These are phyloP conservation scores for Leuciscus waleckii DNA, from an alignment of 2,797 vertebrate species.

Conservation along the genomic window DNA sequence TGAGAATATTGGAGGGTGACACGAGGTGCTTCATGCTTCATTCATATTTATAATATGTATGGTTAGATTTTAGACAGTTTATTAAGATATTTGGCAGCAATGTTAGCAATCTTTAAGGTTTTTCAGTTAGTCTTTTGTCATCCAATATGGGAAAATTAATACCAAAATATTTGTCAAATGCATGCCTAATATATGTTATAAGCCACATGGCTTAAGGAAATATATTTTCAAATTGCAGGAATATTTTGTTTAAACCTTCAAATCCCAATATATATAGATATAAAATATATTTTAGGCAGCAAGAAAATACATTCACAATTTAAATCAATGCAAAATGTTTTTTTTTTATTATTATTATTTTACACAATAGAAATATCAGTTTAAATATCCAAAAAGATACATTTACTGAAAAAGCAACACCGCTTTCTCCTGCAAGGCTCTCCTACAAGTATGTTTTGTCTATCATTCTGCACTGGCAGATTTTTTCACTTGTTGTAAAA, in stretches of 20 bases:
- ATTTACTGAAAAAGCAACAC: background rate
- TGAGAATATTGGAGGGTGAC: background rate
- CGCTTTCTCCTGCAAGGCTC: background rate
- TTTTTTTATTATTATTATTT: too few species aligned
- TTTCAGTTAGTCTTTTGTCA: background rate
- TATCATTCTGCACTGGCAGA: background rate
- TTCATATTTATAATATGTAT: background rate
- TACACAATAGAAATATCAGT: too few species aligned
- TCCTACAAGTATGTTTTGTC: background rate
- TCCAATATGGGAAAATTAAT: background rate
- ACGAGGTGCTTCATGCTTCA: too few species aligned
- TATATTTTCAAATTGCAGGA: background rate
- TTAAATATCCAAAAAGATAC: background rate
- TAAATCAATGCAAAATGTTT: background rate
- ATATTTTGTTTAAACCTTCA: background rate
- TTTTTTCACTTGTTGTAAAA: background rate
- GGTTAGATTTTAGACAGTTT: background rate
- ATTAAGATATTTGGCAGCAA: background rate
- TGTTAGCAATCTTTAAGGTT: background rate
- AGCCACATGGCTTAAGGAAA: background rate
- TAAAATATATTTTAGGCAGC: background rate
- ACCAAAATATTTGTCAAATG: too few species aligned
- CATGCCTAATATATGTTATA: too few species aligned
- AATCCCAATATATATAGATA: background rate
- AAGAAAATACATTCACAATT: background rate